Evolutionary conservation across 2,113 vertebrate species (phyloP), one percentile per base, ranked within the genome.

Genomic region (Jaculus jaculus): DNA sequence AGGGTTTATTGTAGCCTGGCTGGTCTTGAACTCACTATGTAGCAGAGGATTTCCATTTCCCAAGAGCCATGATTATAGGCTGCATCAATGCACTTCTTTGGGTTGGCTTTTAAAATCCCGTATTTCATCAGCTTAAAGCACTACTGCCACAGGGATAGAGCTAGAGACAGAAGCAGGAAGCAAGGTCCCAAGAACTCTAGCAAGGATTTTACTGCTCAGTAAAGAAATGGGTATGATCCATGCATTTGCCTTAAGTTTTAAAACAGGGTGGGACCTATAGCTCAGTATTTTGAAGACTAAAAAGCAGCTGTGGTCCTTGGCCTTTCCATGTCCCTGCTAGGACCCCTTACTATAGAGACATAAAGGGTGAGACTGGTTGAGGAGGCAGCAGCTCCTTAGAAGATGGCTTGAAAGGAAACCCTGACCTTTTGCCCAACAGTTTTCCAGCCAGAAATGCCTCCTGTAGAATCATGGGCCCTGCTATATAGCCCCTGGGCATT

Each of bases 401-500:
- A 37, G 65, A 3, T 0, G 4, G 39, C 24, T 6, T 28, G 58
- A 69, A 17, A 37, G 74, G 58, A n/a, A 26, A 63, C 8, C 21
- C 28, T 16, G 54, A 54, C 54, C 54, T 17, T 16, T 66, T 18
- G 32, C 63, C 47, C 1, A 37, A 75, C 0, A 2, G 21, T 3
- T 11, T 65, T 23, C 42, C 7, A 13, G 34, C 24, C 3, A 32
- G 21, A 66, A 47, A 1, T 5, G 24, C 21, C 21, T 21, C 63
- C 71, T 1, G 3, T 23, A 32, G 74, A 75, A 61, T 42, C 28
- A 1, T 0, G 3, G 30, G 51, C 32, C 47, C 47, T 4, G n/a
- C 32, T 1, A 10, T 1, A 10, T 11, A 0, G 18, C 8, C 26
- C n/a, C 37, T 39, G 20, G n/a, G 26, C 26, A 63, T 58, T 30